Conservation (phyloP, 2,888 invertebrate genomes). For the Yponomeuta malinellus region DNA sequence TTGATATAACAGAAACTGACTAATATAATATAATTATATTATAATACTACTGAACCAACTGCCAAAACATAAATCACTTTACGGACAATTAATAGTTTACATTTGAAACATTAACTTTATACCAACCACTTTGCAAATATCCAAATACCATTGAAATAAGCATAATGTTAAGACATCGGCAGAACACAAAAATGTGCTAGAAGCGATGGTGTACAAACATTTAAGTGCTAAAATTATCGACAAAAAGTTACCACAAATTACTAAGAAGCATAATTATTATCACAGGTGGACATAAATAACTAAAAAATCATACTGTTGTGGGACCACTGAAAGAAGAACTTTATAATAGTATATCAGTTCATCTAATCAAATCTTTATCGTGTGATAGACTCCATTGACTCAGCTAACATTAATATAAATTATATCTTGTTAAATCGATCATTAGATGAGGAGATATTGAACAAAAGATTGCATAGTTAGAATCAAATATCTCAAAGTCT, state of each 20-base stretch:
- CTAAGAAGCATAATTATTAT: background rate
- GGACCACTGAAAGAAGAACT: background rate
- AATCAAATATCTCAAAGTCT: background rate
- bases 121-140: background rate
- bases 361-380: background rate
- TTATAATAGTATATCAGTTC: background rate
- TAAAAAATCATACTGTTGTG: background rate
- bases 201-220: background rate
- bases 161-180: background rate
- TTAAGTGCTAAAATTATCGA: background rate
- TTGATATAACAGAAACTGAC: too few species aligned
- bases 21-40: too few species aligned
- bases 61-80: too few species aligned
- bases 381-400: background rate
- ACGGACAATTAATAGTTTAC: too few species aligned
- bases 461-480: background rate
- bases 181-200: background rate
- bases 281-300: background rate
- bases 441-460: background rate
- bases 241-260: background rate
- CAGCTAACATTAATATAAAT: too few species aligned
- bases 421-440: too few species aligned
- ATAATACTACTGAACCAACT: too few species aligned
- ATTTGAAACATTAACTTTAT: too few species aligned
- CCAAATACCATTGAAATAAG: background rate